These are phyloP conservation scores for Luffia ferchaultella DNA, from an alignment of 2,888 invertebrate species.

Conservation along the genomic window DNA sequence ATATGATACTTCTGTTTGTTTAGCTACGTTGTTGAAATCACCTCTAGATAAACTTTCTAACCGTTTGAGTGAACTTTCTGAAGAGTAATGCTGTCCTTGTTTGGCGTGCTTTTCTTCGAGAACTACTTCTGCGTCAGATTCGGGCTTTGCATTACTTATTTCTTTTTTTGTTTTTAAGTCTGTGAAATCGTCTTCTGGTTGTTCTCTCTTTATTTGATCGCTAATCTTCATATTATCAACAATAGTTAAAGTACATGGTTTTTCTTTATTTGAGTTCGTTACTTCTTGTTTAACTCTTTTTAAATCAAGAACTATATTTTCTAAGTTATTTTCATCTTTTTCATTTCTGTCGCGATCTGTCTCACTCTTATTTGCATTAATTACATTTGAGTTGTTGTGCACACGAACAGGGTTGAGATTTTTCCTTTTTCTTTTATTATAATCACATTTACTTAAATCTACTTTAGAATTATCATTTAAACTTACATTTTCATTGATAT, in stretches of 20 bases:
- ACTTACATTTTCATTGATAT: conserved; percentile 35
- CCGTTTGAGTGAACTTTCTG: conserved; percentile 76
- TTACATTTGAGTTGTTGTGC: conserved; percentile 46
- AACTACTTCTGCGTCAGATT: conserved; percentile 25
- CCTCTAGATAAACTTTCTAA: conserved; percentile 83
- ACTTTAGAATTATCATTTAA: conserved; percentile 47
- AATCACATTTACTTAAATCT: conserved; percentile 58
- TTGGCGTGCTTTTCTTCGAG: conserved; percentile 27
- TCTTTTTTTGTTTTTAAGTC: conserved; percentile 49
- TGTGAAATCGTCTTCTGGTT: conserved; percentile 27
- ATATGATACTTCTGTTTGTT: conserved; percentile 31
- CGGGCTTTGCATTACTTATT: conserved; percentile 23
- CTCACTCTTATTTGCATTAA: conserved; percentile 21
- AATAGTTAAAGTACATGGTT: background rate
- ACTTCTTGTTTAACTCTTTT: conserved; percentile 46
- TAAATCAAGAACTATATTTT: conserved; percentile 37
- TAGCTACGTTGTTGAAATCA: conserved; percentile 66
- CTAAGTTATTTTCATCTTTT: conserved; percentile 24
- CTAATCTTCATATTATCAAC: background rate
- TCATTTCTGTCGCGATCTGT: conserved; percentile 21
- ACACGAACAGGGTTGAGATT: conserved; percentile 87
- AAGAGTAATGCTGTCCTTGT: conserved; percentile 30
- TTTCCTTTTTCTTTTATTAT: conserved; percentile 86
- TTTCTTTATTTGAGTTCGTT: conserved; percentile 23
- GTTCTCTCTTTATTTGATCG: conserved; percentile 32